Base-by-base conservation (phyloP, 2,113 vertebrate species). In the Myrmecobius fasciatus region DNA sequence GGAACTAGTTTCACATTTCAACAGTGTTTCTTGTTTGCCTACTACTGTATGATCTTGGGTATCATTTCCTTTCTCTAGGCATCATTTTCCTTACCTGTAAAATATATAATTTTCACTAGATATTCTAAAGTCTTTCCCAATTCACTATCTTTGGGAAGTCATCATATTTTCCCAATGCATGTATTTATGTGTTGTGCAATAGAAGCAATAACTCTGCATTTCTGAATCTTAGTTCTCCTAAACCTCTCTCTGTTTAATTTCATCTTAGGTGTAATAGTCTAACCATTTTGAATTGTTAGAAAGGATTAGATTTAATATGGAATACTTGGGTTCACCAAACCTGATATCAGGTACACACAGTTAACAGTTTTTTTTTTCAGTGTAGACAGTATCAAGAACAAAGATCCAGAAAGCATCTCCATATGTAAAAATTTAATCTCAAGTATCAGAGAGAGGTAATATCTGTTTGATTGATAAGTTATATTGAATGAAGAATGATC, bases 391-490 rank as follows among this genome's bases (percentile, higher is more conserved):
- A 36, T 10, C 47, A n/a, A 20, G 31, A 24, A 25, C 47, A 53
- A 46, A 90, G 24, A 49, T 26, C 94, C 92, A 20, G 22, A n/a
- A 48, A 89, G 24, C 20, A 83, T 24, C 67, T 20, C 67, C 14
- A 60, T 25, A 83, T 92, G 25, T 96, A 91, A 95, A 75, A 83
- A 91, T 60, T 95, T 36, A 92, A 91, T 22, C 9, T 51, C 52
- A 56, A 94, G 28, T 4, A 52, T 88, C 25, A 90, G 26, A 93
- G 91, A 67, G 96, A 90, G 46, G 92, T 47, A 92, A 95, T 95
- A 8, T 53, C 53, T 95, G 25, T 54, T 90, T 60, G 90, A 92
- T 60, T 54, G 51, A 36, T 25, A 67, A 94, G 93, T 14, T 17
- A 53, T 90, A 20, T 12, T 56, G 90, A 52, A 89, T 46, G 60